Base-by-base conservation (phyloP, 2,888 invertebrate species). In the Drepanosiphum platanoidis region DNA sequence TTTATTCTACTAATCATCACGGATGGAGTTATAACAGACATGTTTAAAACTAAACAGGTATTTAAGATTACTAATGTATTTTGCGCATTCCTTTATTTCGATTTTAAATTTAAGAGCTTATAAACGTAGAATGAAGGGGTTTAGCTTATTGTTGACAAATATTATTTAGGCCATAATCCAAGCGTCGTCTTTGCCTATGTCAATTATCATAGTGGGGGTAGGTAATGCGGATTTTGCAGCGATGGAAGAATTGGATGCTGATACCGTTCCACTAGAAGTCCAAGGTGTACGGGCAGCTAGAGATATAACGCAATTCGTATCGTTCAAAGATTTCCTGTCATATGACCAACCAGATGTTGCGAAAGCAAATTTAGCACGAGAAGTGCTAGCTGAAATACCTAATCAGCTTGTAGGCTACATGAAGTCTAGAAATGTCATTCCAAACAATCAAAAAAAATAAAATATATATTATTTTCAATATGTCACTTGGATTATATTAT, bases 201-300 rank as follows among this genome's bases (percentile, higher is more conserved):
- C 92, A 1, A 92, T 93, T 84, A 93, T 93, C 86, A 93, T 93
- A 86, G 90, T 93, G 70, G 93, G 93, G 32, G 92, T 93, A 74
- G 93, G 93, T 46, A 90, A 91, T 88, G 92, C 92, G 72, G 92
- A 92, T 87, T 93, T 93, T 89, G 89, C 90, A 79, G 92, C 92
- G n/a, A 93, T 93, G 93, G 92, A 92, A 87, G 91, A 91, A 87
- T 88, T 93, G 75, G 93, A 93, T 89, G 91, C 91, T 42, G 93
- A 93, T 89, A 90, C 89, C 8, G 88, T 89, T 4, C 88, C 89
- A 32, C 86, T 90, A 39, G 87, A 88, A 7, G 89, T 90, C 18
- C 89, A 90, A 58, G 91, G 91, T 2, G 88, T 89, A 70, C 88
- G 89, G 86, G 92, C 92, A 61, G 90, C 90, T 74, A 88, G 92